Base-by-base conservation (phyloP, 2,797 vertebrate species). In the Ambastaia sidthimunki region DNA sequence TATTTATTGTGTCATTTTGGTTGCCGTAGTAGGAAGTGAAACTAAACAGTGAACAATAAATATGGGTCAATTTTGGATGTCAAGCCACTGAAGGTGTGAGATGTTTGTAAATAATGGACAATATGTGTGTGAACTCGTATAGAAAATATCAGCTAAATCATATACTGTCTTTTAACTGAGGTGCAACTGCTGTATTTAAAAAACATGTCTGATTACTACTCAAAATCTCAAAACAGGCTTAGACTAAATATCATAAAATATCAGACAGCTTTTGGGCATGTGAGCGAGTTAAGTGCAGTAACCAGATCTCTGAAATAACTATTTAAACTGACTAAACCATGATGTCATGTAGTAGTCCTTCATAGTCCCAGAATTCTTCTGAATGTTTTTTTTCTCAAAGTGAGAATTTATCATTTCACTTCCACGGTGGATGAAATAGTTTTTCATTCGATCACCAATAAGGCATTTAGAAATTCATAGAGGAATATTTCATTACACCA, bases 1-100 rank as follows among this genome's bases (percentile, higher is more conserved):
- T 87, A 85, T 83, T 81, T 71, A 83, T 82, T 88, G 77, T n/a
- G 83, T 72, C 18, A 68, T 47, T 57, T 92, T 89, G 82, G 85
- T 88, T 91, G 85, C 81, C 52, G 87, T 86, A 71, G 85, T 88
- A 78, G 82, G 89, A 87, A 82, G 44, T 18, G 9, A 34, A 41
- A 68, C 15, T 19, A 76, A 82, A 13, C 55, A 21, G 50, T 15
- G 44, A 47, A 68, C 28, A 41, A n/a, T 50, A 70, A 74, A 60
- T 77, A 65, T 66, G 48, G 62, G 44, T 44, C 34, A 7, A 7
- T 37, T 37, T 37, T 37, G 34, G 34, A 37, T 84, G 80, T 90
- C 91, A 85, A 93, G 91, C 93, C 94, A 95, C 95, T 96, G 94
- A 91, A 75, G 67, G 86, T 54, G 21, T n/a, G 87, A 89, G 86